These are phyloP conservation scores for Odontocerum albicorne DNA, from an alignment of 2,888 invertebrate species.

Conservation along the genomic window DNA sequence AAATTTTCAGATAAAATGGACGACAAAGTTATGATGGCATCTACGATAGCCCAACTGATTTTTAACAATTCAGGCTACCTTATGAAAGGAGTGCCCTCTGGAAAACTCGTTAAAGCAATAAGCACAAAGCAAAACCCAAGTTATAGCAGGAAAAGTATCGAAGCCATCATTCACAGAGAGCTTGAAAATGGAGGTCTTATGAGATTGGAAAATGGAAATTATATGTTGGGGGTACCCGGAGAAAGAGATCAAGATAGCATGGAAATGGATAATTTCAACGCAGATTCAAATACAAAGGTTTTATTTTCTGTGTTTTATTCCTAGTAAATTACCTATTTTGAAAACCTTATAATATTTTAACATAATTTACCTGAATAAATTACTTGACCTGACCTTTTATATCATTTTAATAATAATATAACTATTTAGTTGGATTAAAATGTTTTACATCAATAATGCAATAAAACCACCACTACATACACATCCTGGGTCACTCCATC, in stretches of 20 bases:
- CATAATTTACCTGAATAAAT: too few species aligned
- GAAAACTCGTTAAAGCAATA: constrained; percentile 66
- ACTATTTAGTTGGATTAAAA: too few species aligned
- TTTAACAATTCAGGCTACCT: constrained; percentile 71
- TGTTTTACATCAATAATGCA: too few species aligned
- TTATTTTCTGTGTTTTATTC: too few species aligned
- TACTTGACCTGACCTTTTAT: too few species aligned
- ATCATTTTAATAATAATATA: too few species aligned
- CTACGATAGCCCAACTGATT: constrained; percentile 71
- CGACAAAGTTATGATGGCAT: constrained; percentile 62
- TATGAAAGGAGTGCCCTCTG: constrained; percentile 71
- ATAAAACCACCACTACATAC: too few species aligned
- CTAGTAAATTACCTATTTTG: too few species aligned
- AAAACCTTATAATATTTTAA: too few species aligned
- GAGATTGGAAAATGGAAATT: constrained; percentile 68
- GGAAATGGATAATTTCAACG: constrained; percentile 49
- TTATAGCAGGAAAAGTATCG: constrained; percentile 64
- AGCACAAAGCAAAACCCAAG: constrained; percentile 64
- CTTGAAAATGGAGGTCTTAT: constrained; percentile 68
- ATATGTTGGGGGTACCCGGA: constrained; percentile 64
- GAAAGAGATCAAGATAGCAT: constrained; percentile 46
- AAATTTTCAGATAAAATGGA: constrained; percentile 27
- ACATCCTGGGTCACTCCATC: too few species aligned
- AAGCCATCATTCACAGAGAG: constrained; percentile 69
- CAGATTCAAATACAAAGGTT: constrained; percentile 53